A percentile compares a stretch with the other conserved stretches of the same genome.
Evolutionary conservation across 2,113 vertebrate species (phyloP).

Genomic region (Columba janthina): DNA sequence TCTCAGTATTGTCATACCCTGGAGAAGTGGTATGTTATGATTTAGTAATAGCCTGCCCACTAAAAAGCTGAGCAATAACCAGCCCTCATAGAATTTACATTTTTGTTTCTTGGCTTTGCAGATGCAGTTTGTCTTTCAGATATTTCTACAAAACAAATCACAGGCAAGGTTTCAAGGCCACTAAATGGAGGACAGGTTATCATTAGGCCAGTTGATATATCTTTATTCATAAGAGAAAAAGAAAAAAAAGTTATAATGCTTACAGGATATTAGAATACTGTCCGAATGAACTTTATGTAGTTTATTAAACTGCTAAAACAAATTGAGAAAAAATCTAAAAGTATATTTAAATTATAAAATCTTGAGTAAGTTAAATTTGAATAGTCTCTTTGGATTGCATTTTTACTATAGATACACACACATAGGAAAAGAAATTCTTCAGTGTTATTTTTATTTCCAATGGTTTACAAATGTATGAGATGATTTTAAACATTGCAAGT

Average conservation of each 20-base stretch:
- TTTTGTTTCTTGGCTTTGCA: background rate
- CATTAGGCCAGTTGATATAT: background rate
- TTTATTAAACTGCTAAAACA: background rate
- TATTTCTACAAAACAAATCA: background rate
- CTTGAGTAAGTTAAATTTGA: background rate
- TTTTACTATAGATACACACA: background rate
- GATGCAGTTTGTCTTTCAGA: background rate
- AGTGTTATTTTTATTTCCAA: background rate
- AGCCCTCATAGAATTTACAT: background rate
- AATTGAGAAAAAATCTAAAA: background rate
- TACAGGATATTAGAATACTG: background rate
- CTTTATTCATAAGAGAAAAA: background rate
- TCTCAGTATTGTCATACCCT: background rate
- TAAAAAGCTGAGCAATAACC: background rate
- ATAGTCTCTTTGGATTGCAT: background rate
- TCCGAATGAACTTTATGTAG: background rate
- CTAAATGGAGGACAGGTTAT: background rate
- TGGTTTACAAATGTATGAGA: background rate
- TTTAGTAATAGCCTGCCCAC: background rate
- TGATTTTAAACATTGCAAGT: background rate
- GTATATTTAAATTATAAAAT: background rate
- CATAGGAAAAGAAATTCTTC: background rate
- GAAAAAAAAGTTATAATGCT: background rate
- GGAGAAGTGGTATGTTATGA: background rate
- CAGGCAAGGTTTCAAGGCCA: background rate